phyloP scores from a whole-genome alignment of 2,888 invertebrate genomes.

The Malacosoma neustria region DNA sequence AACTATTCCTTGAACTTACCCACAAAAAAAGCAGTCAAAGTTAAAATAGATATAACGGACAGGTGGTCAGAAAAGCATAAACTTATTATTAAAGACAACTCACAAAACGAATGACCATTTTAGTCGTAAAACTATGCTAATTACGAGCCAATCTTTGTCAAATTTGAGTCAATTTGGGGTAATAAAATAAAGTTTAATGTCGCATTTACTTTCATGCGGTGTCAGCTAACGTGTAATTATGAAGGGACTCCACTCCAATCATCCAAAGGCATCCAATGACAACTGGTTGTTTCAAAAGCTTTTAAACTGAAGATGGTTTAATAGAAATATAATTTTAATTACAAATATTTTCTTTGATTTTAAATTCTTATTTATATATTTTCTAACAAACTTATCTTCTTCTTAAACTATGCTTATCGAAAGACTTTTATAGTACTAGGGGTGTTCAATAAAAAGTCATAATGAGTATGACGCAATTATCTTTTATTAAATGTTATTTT shows the following conservation, averaged over 20 bases:
- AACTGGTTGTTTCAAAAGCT: too few relatives aligned
- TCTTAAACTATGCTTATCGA: too few relatives aligned
- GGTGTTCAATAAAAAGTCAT: too few relatives aligned
- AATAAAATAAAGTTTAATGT: constrained; percentile 72
- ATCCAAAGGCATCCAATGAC: background rate
- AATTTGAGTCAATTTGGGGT: constrained; percentile 67
- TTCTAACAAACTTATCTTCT: too few relatives aligned
- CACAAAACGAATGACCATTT: constrained; percentile 27
- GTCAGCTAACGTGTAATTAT: constrained; percentile 51
- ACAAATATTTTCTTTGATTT: too few relatives aligned
- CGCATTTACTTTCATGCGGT: constrained; percentile 69
- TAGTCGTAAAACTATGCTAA: constrained; percentile 40
- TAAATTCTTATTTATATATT: too few relatives aligned
- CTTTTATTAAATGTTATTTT: too few relatives aligned
- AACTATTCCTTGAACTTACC: too few relatives aligned
- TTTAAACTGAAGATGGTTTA: too few relatives aligned
- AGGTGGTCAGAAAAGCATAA: background rate
- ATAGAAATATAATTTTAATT: too few relatives aligned
- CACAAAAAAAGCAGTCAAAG: background rate
- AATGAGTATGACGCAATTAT: too few relatives aligned
- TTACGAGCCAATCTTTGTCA: constrained; percentile 63
- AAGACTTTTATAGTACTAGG: too few relatives aligned
- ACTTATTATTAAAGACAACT: background rate
- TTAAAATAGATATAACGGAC: background rate
- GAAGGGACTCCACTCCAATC: constrained; percentile 10